Conservation (phyloP, 2,888 invertebrate species). For the Tenthredo mesomela region DNA sequence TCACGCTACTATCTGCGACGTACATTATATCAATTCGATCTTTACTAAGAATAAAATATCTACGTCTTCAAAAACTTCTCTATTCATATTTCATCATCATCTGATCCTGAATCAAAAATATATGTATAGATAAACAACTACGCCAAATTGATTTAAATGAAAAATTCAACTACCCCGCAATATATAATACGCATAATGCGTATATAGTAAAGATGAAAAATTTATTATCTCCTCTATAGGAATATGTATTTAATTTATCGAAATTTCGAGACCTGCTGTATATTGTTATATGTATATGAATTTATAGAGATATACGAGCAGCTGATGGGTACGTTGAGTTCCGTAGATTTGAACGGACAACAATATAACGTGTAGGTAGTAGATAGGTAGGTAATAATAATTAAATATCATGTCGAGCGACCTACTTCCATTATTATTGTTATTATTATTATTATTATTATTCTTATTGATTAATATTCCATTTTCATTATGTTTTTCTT, state of each 20-base stretch:
- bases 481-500: constrained; percentile 39
- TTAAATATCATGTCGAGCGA: constrained; percentile 57
- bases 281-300: not conserved
- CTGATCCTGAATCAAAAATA: too few species aligned
- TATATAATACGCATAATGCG: not conserved
- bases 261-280: not conserved
- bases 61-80: too few species aligned
- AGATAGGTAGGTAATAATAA: not conserved
- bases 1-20: not conserved
- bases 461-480: constrained; percentile 34
- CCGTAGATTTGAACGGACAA: constrained; percentile 18
- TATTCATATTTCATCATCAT: too few species aligned
- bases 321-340: not conserved
- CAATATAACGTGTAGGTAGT: not conserved
- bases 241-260: not conserved
- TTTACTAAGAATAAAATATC: too few species aligned
- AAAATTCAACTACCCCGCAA: not conserved
- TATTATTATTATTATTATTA: constrained; percentile 42
- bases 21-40: not conserved
- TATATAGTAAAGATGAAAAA: not conserved
- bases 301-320: constrained; percentile 17
- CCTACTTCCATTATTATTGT: constrained; percentile 50
- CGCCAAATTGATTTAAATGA: not conserved
- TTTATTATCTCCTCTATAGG: not conserved
- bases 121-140: too few species aligned